Conservation (phyloP, 2,888 invertebrate species). For the Strigamia maritima region DNA sequence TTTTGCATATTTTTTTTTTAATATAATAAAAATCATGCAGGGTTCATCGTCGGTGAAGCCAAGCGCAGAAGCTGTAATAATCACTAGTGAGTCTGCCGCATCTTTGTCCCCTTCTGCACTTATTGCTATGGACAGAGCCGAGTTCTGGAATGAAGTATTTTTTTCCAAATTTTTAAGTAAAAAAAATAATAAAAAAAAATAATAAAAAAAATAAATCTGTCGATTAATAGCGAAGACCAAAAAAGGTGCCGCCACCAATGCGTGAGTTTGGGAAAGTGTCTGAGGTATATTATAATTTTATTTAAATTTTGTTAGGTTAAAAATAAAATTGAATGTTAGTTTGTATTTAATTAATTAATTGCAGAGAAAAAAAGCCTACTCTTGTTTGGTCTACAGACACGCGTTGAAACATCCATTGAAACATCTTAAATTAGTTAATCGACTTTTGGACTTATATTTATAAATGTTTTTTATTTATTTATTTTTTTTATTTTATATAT, state of each 20-base stretch:
- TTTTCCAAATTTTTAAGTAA: too few species aligned
- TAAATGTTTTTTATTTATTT: not conserved
- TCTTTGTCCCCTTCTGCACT: not conserved
- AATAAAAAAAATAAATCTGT: not conserved
- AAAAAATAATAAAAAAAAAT: too few species aligned
- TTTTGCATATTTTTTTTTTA: not conserved
- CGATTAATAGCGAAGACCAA: not conserved
- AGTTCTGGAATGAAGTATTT: conserved; percentile 1
- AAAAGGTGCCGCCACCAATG: not conserved
- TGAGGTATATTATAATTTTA: not conserved
- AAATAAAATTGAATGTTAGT: not conserved
- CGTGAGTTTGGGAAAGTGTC: not conserved
- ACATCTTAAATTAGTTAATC: not conserved
- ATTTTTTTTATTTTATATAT: too few species aligned
- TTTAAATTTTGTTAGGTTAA: not conserved
- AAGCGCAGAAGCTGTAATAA: not conserved
- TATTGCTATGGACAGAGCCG: not conserved
- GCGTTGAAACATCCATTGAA: not conserved
- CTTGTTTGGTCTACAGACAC: not conserved
- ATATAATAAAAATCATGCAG: not conserved
- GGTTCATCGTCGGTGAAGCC: not conserved
- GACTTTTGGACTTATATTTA: not conserved
- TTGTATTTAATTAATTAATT: not conserved
- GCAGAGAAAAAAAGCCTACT: not conserved
- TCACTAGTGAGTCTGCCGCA: not conserved